Base-by-base conservation (phyloP, 2,113 vertebrate genomes). In the Syrmaticus mikado region DNA sequence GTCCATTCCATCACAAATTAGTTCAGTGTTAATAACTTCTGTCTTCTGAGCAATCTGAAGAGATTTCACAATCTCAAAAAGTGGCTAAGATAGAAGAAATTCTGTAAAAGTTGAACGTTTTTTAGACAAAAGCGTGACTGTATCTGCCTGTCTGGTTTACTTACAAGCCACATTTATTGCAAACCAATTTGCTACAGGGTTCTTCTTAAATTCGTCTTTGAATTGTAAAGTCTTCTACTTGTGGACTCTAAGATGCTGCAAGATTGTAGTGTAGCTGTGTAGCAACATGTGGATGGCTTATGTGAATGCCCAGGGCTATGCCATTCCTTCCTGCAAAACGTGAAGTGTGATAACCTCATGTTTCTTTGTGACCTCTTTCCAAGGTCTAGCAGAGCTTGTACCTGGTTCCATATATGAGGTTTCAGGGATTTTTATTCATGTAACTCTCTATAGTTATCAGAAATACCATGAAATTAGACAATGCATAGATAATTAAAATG, bases 61-160 rank as follows among this genome's bases (percentile, higher is more conserved):
- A 89, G 74, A 72, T 82, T 81, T 57, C 80, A 48, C 36, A 87
- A 93, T 95, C 62, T 94, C 53, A 66, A 80, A 86, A 94, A 79
- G 14, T 12, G 46, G 19, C 76, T 78, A 73, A 73, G 82, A 45
- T 48, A 62, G n/a, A 60, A 67, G 17, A 58, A 80, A 75, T 78
- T 72, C 40, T 68, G 22, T 74, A 20, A 4, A 68, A 81, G 30
- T 36, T 58, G 45, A 73, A 19, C 16, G 74, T 61, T 55, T 55
- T 80, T 80, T 80, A 61, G 25, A 21, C 21, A 83, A 18, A 50
- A 80, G 38, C 19, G 5, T 57, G 60, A 21, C 1, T 1, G 17
- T 73, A 58, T 82, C 52, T 40, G 78, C 66, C 38, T 62, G 52
- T n/a, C 61, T 74, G n/a, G 16, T 70, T 48, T 50, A 50, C 48